These are phyloP conservation scores for Erpobdella octoculata DNA, from an alignment of 2,888 invertebrate genomes.

Conservation along the genomic window DNA sequence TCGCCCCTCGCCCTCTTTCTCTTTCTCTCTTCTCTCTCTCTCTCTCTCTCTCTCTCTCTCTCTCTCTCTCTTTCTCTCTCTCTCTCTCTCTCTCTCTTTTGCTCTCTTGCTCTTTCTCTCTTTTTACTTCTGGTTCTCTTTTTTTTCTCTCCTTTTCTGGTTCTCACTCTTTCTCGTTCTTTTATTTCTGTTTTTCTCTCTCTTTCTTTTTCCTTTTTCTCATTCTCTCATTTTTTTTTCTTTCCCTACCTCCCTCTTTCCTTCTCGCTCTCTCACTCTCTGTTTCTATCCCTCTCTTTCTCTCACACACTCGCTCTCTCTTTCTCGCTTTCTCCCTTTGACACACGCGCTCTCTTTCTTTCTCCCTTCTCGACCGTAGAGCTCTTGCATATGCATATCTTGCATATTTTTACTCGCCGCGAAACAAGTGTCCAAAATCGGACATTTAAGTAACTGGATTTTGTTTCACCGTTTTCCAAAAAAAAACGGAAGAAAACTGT, in stretches of 20 bases:
- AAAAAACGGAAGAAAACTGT: too few relatives aligned
- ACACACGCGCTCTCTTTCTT: conserved; percentile 31
- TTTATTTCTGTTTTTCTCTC: conserved; percentile 30
- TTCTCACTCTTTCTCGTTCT: conserved; percentile 27
- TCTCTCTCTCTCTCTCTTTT: conserved; percentile 29
- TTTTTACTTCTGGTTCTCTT: too few relatives aligned
- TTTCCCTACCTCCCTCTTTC: conserved; percentile 30
- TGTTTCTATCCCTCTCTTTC: conserved; percentile 25
- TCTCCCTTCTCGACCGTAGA: too few relatives aligned
- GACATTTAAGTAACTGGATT: too few relatives aligned
- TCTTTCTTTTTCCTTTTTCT: conserved; percentile 29
- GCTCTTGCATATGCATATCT: too few relatives aligned
- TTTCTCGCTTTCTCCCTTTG: conserved; percentile 29
- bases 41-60: conserved; percentile 32
- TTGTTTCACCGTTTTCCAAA: too few relatives aligned
- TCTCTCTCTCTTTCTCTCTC: conserved; percentile 32
- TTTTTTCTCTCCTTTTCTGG: conserved; percentile 20
- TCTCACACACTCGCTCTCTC: conserved; percentile 24
- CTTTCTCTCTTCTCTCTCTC: conserved; percentile 27
- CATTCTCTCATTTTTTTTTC: conserved; percentile 29
- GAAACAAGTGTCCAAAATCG: too few relatives aligned
- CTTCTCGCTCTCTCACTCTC: conserved; percentile 27
- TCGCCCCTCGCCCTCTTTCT: conserved; percentile 3
- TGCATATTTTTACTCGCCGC: too few relatives aligned
- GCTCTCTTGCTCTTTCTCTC: conserved; percentile 25